phyloP scores from a whole-genome alignment of 1,140 invertebrate species.

The Drosophila takahashii region DNA sequence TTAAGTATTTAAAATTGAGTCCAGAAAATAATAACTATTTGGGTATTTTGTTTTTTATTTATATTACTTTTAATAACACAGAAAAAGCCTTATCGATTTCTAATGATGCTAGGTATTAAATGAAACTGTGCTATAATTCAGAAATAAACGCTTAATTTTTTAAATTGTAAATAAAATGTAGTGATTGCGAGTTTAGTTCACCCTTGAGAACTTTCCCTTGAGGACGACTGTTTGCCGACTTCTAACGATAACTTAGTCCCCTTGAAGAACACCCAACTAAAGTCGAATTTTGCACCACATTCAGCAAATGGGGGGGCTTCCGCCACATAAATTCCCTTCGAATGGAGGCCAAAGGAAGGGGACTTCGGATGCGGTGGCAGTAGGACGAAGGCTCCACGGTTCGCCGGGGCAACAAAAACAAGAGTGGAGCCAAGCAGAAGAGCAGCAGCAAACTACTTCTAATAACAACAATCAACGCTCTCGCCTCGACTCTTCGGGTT shows the following conservation, averaged over 20 bases:
- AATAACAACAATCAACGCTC: slow-evolving; percentile 54
- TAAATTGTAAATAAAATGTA: neutral
- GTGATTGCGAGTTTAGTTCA: neutral
- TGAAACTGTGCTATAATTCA: too few relatives aligned
- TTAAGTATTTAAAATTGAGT: too few relatives aligned
- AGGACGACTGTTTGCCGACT: slow-evolving; percentile 7
- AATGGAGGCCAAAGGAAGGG: slow-evolving; percentile 18
- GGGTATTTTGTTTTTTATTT: too few relatives aligned
- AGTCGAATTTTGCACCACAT: slow-evolving; percentile 34
- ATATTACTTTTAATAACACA: too few relatives aligned
- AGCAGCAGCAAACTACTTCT: slow-evolving; percentile 42
- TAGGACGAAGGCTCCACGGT: slow-evolving; percentile 9
- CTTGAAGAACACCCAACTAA: slow-evolving; percentile 19
- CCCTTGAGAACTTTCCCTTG: slow-evolving; percentile 12
- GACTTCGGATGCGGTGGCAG: neutral
- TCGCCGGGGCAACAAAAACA: slow-evolving; percentile 6
- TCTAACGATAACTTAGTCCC: slow-evolving; percentile 6
- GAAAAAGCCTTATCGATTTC: neutral
- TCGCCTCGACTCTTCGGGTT: slow-evolving; percentile 25
- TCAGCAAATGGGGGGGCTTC: slow-evolving; percentile 27
- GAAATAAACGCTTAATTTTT: too few relatives aligned
- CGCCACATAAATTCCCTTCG: slow-evolving; percentile 40
- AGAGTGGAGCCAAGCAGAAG: slow-evolving; percentile 27
- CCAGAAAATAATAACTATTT: too few relatives aligned
- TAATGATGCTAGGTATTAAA: too few relatives aligned